Evolutionary conservation across 2,797 vertebrate genomes (phyloP), one percentile per base, ranked within the genome.

Genomic region (Alectoris magna): DNA sequence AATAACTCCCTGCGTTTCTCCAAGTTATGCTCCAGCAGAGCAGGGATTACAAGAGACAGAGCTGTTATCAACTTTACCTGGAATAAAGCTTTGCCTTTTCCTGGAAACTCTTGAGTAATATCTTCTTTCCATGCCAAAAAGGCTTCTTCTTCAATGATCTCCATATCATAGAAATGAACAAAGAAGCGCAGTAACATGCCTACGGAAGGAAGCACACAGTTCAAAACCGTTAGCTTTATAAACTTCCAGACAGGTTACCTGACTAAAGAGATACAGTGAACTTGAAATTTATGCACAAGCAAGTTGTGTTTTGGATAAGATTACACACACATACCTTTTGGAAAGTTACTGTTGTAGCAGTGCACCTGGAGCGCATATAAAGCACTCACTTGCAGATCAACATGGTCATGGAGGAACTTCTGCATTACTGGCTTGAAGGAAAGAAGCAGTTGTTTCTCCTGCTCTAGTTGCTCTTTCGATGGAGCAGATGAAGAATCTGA

Each of bases 111-210:
- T 98, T 99, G 99, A 93, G 98, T 98, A 91, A 99, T 99, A 94
- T 99, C 99, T 99, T 99, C 99, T 98, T 99, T 99, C 99, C 99
- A 99, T 82, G 99, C 98, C 90, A 99, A 98, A 96, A 99, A 99
- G 97, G 99, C 99, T 98, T 99, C 99, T 98, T 99, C 99, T 98
- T 99, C 99, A 95, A 99, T 99, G 96, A 99, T 99, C 97, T 99
- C 99, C 99, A 99, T 99, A 91, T 99, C 99, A 94, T 99, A 99
- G 91, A 99, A 99, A 98, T 99, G 98, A 97, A 99, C 99, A 98
- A 99, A 99, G 97, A 99, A 99, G 97, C 99, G 99, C 96, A 99
- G 98, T 98, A 99, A 98, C 99, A 99, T 99, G 97, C 99, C 99
- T 99, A 29, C 0, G 0, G 13, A 88, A 66, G 11, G 13, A 88